Evolutionary conservation across 2,113 vertebrate species (phyloP), one percentile per base, ranked within the genome.

Genomic region (Corynorhinus townsendii): DNA sequence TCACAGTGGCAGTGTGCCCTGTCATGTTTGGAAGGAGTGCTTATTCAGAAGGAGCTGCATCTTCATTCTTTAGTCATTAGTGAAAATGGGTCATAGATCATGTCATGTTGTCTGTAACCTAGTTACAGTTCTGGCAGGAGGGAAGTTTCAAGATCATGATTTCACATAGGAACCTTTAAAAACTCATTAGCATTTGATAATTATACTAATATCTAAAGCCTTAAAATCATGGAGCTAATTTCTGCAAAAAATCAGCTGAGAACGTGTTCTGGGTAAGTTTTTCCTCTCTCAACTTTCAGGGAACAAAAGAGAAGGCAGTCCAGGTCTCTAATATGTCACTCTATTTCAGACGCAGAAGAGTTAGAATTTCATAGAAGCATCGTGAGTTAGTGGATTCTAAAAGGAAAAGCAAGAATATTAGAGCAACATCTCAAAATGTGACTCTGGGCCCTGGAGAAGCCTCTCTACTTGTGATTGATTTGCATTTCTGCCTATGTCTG

Each of bases 121-220:
- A 98, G 96, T 98, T 98, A 98, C 88, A 97, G 95, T 97, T 98
- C 97, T 95, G 91, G 93, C 97, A 98, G 93, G 64, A 97, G 93
- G 84, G 66, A 93, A 93, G 69, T 97, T 98, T 97, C 96, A 96
- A 98, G 98, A 98, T 97, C 98, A 95, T 93, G 97, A 92, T 92
- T 98, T 98, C 97, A 93, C 95, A 97, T 95, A 98, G 94, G 98
- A 98, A 98, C 89, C 97, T 98, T 98, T 98, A 97, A 98, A 98
- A 98, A 97, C 98, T 98, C 97, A 98, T 98, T 98, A 98, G 94
- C 80, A 97, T 97, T 95, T 97, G 86, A 97, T 98, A 98, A 98
- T 98, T 98, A 98, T 97, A 93, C 96, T 98, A 98, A 97, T 98
- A 98, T 97, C 96, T 93, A 98, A 98, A 98, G 96, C 96, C 96